Base-by-base conservation (phyloP, 1,140 invertebrate species). In the Lethrus apterus region DNA sequence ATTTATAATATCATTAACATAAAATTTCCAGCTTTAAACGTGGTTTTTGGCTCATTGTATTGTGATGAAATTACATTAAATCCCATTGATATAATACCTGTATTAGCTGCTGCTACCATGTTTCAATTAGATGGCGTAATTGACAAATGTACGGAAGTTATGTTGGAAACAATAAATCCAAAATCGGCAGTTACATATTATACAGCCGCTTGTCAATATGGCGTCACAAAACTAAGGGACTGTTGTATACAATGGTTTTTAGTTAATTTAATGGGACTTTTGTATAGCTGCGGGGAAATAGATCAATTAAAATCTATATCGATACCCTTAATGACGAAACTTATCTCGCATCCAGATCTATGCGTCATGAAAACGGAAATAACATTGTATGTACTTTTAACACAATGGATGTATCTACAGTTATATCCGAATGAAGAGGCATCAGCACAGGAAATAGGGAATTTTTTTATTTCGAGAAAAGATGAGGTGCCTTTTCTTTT, bases 291-390 rank as follows among this genome's bases (percentile, higher is more conserved):
- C 48, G 70, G 73, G 47, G 69, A 76, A 59, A 62, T 75, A 1
- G 65, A 68, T 10, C 70, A 79, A 32, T 41, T 67, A 29, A 52
- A 53, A 24, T 62, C 55, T 3, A 62, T 67, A 42, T 62, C 65
- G 3, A 61, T 74, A 11, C 75, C 82, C 3, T 58, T 88, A 43
- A 83, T 89, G 81, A 66, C 65, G 3, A 70, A 77, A 18, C 61
- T 89, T 30, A 71, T 88, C 3, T 62, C 67, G 2, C 78, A 79
- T 65, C 74, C 77, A 3, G 73, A 83, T 48, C 68, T 90, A 24
- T 80, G 81, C 57, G 83, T 84, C 1, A 79, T 87, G 67, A 85
- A 89, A 64, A 87, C 86, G 2, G 86, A 90, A 67, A 86, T 85
- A 62, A 84, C 84, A 26, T 65, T 89, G 21, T 89, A 89, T 55